A percentile compares a stretch with the other conserved stretches of the same genome.
Conservation (phyloP, 2,888 invertebrate genomes). For the Eudasyphora cyanicolor region DNA sequence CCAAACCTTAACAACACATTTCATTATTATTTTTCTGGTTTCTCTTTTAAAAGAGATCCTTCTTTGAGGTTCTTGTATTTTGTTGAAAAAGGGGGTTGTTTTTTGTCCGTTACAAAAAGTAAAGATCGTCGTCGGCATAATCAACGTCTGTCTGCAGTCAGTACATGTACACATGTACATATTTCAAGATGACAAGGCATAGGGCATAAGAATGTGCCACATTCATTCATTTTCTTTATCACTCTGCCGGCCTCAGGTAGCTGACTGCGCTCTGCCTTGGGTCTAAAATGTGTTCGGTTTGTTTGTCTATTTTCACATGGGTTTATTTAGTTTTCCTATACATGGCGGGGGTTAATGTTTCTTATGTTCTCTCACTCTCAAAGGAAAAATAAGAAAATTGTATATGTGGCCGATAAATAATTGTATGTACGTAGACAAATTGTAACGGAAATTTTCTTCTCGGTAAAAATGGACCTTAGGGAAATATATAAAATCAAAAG, state of each 20-base stretch:
- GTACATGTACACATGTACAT: neutral
- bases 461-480: too few species aligned
- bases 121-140: slow-evolving; percentile 15
- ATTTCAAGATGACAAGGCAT: neutral
- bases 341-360: neutral
- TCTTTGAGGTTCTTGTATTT: too few species aligned
- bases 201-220: neutral
- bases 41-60: neutral
- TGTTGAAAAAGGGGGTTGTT: slow-evolving; percentile 49
- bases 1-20: neutral
- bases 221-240: slow-evolving; percentile 3
- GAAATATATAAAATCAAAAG: too few species aligned
- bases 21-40: neutral
- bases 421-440: neutral
- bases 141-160: neutral
- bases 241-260: neutral
- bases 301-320: slow-evolving; percentile 17
- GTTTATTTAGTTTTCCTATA: neutral
- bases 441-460: slow-evolving; percentile 17
- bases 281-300: neutral
- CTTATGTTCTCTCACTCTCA: neutral
- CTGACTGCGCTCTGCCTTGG: too few species aligned
- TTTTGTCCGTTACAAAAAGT: slow-evolving; percentile 66
- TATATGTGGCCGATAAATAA: neutral
- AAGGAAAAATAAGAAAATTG: neutral